Evolutionary conservation across 2,113 vertebrate species (phyloP), one percentile per base, ranked within the genome.

Genomic region (Kryptolebias marmoratus): DNA sequence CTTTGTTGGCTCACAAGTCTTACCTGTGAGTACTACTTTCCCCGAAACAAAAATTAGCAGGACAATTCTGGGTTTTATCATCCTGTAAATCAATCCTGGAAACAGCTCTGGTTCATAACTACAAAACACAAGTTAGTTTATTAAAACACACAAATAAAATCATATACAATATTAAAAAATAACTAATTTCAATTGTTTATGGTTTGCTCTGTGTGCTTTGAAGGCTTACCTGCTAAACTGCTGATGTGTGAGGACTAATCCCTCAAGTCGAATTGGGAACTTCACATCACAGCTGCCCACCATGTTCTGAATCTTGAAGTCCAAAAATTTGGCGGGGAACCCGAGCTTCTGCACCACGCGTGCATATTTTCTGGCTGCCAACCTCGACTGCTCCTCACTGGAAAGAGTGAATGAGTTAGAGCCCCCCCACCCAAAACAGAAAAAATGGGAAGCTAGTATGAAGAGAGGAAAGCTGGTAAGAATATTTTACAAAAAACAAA

Each of bases 271-370:
- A 73, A 99, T 99, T 7, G 98, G 98, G 81, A 99, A 99, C 88
- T 99, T 99, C 70, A 99, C 98, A 12, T 99, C 98, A 31, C 97
- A 99, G 85, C 97, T 99, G 61, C 98, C 98, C 80, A 99, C 97
- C 98, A 99, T 99, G 87, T 99, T 99, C 89, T 99, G 98, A 88
- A 99, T 99, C 91, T 99, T 99, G 82, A 99, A 99, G 91, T 99
- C 98, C 83, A 99, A 87, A 87, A 99, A 99, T 87, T 99, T 99
- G 1, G 98, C 98, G 56, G 97, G 96, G 82, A 99, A 99, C 7
- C 97, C 98, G 67, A 99, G 91, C 84, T 99, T 99, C 91, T 99
- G 98, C 45, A 99, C 98, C 68, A 99, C 98, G 89, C 98, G 93
- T 45, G 97, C 98, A 6, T 99, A 99, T 66, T 99, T 99, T 64